Percentiles rank a stretch among this genome's conserved stretches.
phyloP scores from a whole-genome alignment of 2,113 vertebrate genomes.

The Elachura formosa region DNA sequence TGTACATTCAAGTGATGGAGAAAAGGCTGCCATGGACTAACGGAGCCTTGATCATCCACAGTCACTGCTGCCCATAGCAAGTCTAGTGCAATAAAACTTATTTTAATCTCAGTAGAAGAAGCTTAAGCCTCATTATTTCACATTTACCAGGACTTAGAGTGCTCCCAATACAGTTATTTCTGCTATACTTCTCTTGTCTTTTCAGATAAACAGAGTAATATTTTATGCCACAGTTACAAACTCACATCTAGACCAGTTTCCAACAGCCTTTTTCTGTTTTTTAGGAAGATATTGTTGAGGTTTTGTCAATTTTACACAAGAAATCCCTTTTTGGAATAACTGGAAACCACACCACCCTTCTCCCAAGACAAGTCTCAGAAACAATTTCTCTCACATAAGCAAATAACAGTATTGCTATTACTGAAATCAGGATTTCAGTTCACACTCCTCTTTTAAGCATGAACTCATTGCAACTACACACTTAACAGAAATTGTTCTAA shows the following conservation, averaged over 20 bases:
- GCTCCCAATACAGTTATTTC: background rate
- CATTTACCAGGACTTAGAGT: background rate
- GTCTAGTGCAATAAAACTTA: background rate
- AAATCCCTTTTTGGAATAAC: background rate
- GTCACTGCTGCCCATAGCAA: background rate
- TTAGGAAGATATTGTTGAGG: background rate
- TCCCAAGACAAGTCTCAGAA: background rate
- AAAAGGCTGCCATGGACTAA: background rate
- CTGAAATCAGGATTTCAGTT: background rate
- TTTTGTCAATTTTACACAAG: background rate
- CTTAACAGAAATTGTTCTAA: background rate
- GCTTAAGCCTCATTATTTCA: background rate
- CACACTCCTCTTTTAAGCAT: background rate
- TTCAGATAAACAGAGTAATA: background rate
- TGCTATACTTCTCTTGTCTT: background rate
- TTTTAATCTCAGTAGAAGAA: background rate
- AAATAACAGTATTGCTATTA: background rate
- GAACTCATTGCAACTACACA: background rate
- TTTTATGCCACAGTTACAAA: background rate
- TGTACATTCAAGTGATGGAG: background rate
- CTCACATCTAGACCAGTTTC: background rate
- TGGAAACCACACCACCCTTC: background rate
- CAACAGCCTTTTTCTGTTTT: background rate
- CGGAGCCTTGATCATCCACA: background rate
- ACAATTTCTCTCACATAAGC: background rate